Evolutionary conservation across 1,140 invertebrate species (phyloP).

Genomic region (Manduca sexta): DNA sequence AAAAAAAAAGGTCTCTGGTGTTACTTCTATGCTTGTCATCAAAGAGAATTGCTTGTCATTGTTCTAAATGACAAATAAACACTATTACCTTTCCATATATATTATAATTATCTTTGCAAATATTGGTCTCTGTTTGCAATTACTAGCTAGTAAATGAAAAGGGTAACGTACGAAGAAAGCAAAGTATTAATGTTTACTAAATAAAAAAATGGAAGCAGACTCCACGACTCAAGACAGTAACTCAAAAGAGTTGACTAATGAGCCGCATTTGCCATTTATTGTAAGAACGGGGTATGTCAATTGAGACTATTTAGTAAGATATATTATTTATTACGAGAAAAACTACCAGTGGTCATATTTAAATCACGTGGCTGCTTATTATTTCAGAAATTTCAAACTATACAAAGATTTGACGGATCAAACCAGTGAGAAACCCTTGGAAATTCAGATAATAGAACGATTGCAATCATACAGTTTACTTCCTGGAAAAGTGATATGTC

Average conservation of each 20-base stretch:
- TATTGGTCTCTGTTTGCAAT: too few relatives aligned
- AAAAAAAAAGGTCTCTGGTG: not conserved
- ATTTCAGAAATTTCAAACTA: slow-evolving; percentile 47
- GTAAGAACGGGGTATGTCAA: slow-evolving; percentile 35
- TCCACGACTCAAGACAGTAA: slow-evolving; percentile 54
- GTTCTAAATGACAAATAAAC: too few relatives aligned
- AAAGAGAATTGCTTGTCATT: too few relatives aligned
- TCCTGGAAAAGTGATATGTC: slow-evolving; percentile 35
- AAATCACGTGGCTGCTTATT: too few relatives aligned
- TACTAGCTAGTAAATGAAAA: too few relatives aligned
- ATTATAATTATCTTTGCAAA: too few relatives aligned
- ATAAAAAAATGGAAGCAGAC: slow-evolving; percentile 51
- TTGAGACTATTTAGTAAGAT: not conserved
- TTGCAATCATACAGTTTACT: slow-evolving; percentile 44
- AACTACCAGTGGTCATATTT: too few relatives aligned
- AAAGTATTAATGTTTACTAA: too few relatives aligned
- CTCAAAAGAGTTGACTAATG: slow-evolving; percentile 22
- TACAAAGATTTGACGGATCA: slow-evolving; percentile 38
- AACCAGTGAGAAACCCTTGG: slow-evolving; percentile 30
- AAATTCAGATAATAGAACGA: slow-evolving; percentile 37
- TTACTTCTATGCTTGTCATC: not conserved
- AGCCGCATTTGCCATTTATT: slow-evolving; percentile 39
- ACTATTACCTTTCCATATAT: too few relatives aligned
- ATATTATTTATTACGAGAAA: too few relatives aligned
- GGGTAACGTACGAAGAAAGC: too few relatives aligned